A percentile compares a stretch with the other conserved stretches of the same genome.
These are phyloP conservation scores for Anguilla marmorata DNA, from an alignment of 2,797 vertebrate genomes.

Conservation along the genomic window DNA sequence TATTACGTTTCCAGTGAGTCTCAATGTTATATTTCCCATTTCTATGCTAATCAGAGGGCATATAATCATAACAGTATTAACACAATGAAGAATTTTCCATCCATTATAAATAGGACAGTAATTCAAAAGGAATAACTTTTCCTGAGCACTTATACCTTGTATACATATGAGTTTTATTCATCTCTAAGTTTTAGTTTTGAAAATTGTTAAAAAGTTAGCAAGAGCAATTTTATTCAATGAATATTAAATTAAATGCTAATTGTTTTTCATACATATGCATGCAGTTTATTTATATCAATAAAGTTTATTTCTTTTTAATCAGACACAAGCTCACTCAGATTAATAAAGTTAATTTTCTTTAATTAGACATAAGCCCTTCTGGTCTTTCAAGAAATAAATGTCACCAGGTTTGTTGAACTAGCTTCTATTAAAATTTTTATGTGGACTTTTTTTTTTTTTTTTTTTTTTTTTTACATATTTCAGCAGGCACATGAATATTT, in stretches of 20 bases:
- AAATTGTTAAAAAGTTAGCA: background rate
- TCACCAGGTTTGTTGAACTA: background rate
- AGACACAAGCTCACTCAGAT: background rate
- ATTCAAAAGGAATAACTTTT: background rate
- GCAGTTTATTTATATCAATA: background rate
- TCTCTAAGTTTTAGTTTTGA: background rate
- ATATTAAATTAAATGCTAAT: background rate
- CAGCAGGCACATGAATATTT: too few species aligned
- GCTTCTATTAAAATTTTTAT: background rate
- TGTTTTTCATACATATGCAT: background rate
- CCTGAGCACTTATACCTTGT: background rate
- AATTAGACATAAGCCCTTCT: background rate
- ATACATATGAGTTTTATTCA: background rate
- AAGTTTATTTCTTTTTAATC: background rate
- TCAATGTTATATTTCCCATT: constrained; percentile 13
- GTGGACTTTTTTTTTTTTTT: too few species aligned
- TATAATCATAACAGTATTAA: constrained; percentile 9
- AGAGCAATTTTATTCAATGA: background rate
- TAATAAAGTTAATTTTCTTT: background rate
- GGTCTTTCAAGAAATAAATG: background rate
- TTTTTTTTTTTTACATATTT: too few species aligned
- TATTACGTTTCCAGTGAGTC: background rate
- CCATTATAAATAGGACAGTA: background rate
- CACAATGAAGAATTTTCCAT: background rate
- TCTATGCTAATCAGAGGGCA: constrained; percentile 27